Evolutionary conservation across 2,113 vertebrate species (phyloP).

Genomic region (Gavia stellata): DNA sequence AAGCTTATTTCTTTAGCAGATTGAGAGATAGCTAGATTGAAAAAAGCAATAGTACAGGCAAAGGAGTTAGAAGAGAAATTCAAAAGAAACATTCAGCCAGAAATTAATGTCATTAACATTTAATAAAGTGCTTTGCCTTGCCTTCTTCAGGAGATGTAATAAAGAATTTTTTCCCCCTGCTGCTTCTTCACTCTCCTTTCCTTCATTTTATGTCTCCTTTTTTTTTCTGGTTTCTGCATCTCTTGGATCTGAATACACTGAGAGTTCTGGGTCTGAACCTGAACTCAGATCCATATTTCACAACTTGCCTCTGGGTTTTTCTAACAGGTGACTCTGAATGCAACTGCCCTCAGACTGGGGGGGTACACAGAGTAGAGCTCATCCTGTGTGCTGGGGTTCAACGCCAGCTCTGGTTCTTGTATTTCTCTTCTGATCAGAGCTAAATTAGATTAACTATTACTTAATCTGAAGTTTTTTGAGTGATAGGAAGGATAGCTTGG

Average conservation of each 20-base stretch:
- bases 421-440: not conserved
- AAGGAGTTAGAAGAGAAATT: not conserved
- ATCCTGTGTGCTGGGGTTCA: not conserved
- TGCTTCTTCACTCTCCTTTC: not conserved
- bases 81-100: not conserved
- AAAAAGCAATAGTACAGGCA: not conserved
- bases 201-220: not conserved
- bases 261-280: not conserved
- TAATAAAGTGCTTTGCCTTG: not conserved
- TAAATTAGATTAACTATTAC: not conserved
- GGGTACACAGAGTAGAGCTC: not conserved
- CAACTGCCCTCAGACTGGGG: not conserved
- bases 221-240: not conserved
- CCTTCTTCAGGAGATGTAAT: not conserved
- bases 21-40: not conserved
- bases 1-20: not conserved
- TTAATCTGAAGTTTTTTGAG: not conserved
- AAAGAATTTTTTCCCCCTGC: rapidly evolving
- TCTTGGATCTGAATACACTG: not conserved
- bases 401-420: not conserved
- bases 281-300: not conserved
- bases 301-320: not conserved
- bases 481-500: not conserved
- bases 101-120: not conserved
- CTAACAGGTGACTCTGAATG: not conserved